Conservation (phyloP, 2,888 invertebrate genomes). For the Drosophila atripex region DNA sequence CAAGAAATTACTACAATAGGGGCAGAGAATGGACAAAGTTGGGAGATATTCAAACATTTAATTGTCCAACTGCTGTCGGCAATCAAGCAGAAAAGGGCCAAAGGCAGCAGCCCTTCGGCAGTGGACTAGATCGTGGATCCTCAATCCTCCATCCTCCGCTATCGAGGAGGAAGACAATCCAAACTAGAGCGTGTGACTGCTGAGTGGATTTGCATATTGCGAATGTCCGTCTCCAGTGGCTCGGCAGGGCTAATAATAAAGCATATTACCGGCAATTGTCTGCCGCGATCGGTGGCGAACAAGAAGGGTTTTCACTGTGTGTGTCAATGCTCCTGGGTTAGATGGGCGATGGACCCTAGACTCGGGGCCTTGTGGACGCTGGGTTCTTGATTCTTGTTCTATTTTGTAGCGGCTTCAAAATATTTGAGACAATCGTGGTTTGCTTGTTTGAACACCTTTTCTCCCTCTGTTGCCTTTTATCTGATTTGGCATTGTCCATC, state of each 20-base stretch:
- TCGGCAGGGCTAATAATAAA: conserved; percentile 75
- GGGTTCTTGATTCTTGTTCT: conserved; percentile 59
- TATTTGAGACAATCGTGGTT: conserved; percentile 80
- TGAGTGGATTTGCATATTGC: conserved; percentile 75
- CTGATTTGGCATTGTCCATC: conserved; percentile 68
- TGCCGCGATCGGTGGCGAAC: conserved; percentile 28
- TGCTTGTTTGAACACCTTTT: conserved; percentile 80
- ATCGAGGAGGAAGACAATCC: conserved; percentile 70
- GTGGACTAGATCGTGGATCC: conserved; percentile 36
- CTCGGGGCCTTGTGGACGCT: conserved; percentile 15
- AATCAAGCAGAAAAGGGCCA: conserved; percentile 69
- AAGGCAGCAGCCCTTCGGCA: conserved; percentile 13
- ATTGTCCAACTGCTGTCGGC: conserved; percentile 73
- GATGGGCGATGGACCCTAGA: conserved; percentile 46
- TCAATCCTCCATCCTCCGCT: conserved; percentile 39
- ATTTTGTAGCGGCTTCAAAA: conserved; percentile 73
- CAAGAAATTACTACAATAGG: conserved; percentile 78
- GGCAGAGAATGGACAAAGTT: conserved; percentile 40
- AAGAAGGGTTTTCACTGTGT: conserved; percentile 22
- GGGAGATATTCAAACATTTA: conserved; percentile 71
- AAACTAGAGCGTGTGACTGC: conserved; percentile 78
- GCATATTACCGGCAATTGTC: conserved; percentile 78
- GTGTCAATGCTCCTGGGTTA: conserved; percentile 42
- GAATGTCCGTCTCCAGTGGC: conserved; percentile 42
- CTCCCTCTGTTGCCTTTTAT: conserved; percentile 55